Conservation (phyloP, 1,140 invertebrate genomes). For the Teleogryllus occipitalis region DNA sequence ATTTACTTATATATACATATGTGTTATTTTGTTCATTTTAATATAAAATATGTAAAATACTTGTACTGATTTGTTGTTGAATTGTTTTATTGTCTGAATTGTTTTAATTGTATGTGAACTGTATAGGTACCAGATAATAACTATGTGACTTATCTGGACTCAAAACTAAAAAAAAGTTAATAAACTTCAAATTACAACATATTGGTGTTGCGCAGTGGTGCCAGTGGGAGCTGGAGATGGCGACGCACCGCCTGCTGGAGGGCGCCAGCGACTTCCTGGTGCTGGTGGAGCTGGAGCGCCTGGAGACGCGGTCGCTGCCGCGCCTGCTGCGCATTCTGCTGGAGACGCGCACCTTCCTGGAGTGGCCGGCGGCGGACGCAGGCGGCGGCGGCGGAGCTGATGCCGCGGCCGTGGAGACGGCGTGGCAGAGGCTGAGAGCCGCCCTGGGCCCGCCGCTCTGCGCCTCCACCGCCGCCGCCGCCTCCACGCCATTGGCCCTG, state of each 20-base stretch:
- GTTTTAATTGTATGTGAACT: too few relatives aligned
- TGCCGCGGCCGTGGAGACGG: neutral
- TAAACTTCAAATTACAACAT: too few relatives aligned
- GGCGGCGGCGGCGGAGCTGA: too few relatives aligned
- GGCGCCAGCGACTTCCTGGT: slow-evolving; percentile 18
- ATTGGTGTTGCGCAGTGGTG: slow-evolving; percentile 19
- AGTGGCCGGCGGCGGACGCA: neutral
- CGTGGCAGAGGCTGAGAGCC: neutral
- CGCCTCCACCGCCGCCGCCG: neutral
- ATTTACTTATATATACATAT: too few relatives aligned
- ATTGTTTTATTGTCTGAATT: too few relatives aligned
- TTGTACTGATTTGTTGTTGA: too few relatives aligned
- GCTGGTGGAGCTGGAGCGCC: slow-evolving; percentile 15
- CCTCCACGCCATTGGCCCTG: neutral
- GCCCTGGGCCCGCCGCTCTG: neutral
- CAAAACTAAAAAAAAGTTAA: too few relatives aligned
- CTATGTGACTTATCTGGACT: too few relatives aligned
- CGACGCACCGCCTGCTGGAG: slow-evolving; percentile 12
- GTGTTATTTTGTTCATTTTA: too few relatives aligned
- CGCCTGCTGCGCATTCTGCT: slow-evolving; percentile 10
- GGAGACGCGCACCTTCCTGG: slow-evolving; percentile 15
- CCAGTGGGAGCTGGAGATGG: slow-evolving; percentile 20
- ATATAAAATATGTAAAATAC: too few relatives aligned
- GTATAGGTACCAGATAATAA: too few relatives aligned
- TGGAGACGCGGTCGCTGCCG: neutral